Conservation (phyloP, 2,113 vertebrate species). For the Phylloscopus trochiloides region DNA sequence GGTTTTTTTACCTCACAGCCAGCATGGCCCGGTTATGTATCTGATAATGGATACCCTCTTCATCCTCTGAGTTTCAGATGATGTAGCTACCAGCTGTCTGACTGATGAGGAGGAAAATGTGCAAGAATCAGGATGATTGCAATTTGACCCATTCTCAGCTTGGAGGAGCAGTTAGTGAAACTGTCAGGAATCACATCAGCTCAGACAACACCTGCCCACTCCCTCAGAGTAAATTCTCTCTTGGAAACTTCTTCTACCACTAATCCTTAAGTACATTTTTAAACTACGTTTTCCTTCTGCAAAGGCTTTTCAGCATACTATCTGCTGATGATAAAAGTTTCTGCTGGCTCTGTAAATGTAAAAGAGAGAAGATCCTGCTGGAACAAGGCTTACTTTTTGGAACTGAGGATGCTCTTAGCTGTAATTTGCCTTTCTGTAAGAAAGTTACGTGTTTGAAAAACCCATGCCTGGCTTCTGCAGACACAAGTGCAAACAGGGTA, state of each 20-base stretch:
- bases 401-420: not conserved
- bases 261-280: not conserved
- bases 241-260: not conserved
- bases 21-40: not conserved
- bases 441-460: not conserved
- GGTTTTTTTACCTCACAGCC: not conserved
- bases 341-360: not conserved
- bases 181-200: not conserved
- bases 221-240: not conserved
- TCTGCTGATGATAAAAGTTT: not conserved
- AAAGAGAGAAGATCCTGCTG: not conserved
- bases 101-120: not conserved
- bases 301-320: not conserved
- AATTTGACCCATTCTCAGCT: not conserved
- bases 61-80: not conserved
- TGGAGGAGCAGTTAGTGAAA: not conserved
- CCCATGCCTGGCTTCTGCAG: not conserved
- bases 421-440: not conserved
- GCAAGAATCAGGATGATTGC: not conserved
- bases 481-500: not conserved
- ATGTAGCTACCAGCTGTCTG: not conserved
- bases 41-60: not conserved
- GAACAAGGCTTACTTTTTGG: not conserved
- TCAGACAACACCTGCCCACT: not conserved
- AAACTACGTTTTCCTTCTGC: not conserved